Evolutionary conservation across 2,113 vertebrate genomes (phyloP), one percentile per base, ranked within the genome.

Genomic region (Xiphorhynchus elegans): DNA sequence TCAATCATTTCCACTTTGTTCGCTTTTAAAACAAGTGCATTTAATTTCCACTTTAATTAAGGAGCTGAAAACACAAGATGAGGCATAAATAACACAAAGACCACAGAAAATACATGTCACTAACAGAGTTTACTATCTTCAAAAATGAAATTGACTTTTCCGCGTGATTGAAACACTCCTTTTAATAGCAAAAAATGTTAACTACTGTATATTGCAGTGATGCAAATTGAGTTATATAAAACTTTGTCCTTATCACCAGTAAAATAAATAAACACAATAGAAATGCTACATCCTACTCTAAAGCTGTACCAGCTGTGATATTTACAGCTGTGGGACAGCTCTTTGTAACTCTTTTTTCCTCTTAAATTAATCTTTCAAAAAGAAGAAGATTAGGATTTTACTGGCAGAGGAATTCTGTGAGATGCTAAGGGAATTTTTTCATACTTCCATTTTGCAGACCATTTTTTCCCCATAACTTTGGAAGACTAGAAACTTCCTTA

Each of bases 1-100:
- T 96, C 78, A 89, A 93, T 97, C 90, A 90, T 96, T 94, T 94
- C 14, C 31, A 89, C 64, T 97, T 96, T 52, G 23, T 94, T 92
- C 69, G 40, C 44, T 84, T 90, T 95, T 83, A 28, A 77, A 96
- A 88, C 67, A 70, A 96, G 66, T 82, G 39, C 29, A 63, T 91
- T 95, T 84, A 68, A 72, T 96, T 90, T 90, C 58, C 42, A 42
- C 75, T 90, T 95, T 96, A 97, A 97, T 94, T 85, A 89, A 96
- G 80, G 87, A 89, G 29, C 64, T 92, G 92, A 89, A 90, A 96
- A 90, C 67, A 67, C 40, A 62, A 17, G 10, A 64, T 44, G 52
- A 91, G 79, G 55, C 75, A 91, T 84, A 97, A 94, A 86, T 76
- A 89, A 56, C 7, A 50, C 10, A 62, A 93, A 52, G n/a, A 64